These are phyloP conservation scores for Tetranychus truncatus DNA, from an alignment of 2,888 invertebrate species.

Conservation along the genomic window DNA sequence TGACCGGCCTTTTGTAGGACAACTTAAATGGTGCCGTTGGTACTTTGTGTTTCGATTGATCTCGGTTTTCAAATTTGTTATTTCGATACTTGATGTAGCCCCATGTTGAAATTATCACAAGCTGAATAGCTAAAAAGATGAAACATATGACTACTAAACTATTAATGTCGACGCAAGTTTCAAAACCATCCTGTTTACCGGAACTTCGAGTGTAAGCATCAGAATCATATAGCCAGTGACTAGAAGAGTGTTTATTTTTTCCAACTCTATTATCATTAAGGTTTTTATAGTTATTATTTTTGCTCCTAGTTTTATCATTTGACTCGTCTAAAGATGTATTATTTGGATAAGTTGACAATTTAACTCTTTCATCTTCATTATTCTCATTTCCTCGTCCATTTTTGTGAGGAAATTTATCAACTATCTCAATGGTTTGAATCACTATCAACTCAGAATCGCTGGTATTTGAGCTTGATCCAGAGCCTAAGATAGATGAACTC, in stretches of 20 bases:
- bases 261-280: background rate
- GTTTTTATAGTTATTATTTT: background rate
- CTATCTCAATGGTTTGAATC: constrained; percentile 75
- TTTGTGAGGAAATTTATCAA: constrained; percentile 50
- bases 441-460: constrained; percentile 59
- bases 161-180: constrained; percentile 5
- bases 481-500: background rate
- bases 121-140: constrained; percentile 5
- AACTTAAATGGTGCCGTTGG: background rate
- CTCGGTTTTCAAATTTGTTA: background rate
- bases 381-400: background rate
- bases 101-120: constrained; percentile 5
- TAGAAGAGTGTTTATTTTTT: background rate
- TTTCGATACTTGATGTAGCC: constrained; percentile 9
- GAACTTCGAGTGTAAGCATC: background rate
- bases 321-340: background rate
- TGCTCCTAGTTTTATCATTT: background rate
- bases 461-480: background rate
- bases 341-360: background rate
- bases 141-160: constrained; percentile 5
- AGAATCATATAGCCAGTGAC: background rate
- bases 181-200: background rate
- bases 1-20: background rate
- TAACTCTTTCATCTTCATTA: background rate
- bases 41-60: background rate